Conservation (phyloP, 2,113 vertebrate genomes). For the Bungarus multicinctus region DNA sequence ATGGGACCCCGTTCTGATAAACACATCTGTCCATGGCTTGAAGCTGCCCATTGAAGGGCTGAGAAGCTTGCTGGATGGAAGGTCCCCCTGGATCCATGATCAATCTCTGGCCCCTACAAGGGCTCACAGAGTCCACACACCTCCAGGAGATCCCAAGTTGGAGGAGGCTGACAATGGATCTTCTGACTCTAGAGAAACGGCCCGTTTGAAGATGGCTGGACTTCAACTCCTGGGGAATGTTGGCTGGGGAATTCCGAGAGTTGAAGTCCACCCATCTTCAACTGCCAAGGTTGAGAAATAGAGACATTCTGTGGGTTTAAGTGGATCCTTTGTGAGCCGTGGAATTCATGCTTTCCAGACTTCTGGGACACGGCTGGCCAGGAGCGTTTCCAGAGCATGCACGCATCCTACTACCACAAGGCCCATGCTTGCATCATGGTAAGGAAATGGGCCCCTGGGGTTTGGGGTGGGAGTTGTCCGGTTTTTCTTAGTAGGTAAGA, state of each 20-base stretch:
- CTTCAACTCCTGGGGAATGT: background rate
- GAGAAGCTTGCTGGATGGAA: background rate
- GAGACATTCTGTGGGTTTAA: background rate
- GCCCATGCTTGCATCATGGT: conserved; percentile 98
- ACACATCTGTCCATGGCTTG: background rate
- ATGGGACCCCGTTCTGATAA: too few species aligned
- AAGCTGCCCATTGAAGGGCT: background rate
- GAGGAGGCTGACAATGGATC: too few species aligned
- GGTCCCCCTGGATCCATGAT: background rate
- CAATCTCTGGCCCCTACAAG: background rate
- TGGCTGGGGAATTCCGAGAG: background rate
- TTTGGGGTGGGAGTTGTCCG: accelerated
- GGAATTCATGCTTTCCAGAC: conserved; percentile 70
- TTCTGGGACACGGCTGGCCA: conserved; percentile 98
- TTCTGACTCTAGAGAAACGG: background rate
- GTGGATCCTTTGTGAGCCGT: background rate
- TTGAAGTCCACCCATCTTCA: background rate
- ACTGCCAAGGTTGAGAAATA: background rate
- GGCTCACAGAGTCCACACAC: background rate
- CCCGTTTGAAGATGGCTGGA: background rate
- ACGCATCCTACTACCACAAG: conserved; percentile 95
- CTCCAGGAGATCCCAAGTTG: background rate
- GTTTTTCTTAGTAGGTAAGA: background rate
- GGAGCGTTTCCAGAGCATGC: conserved; percentile 95
- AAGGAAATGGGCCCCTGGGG: conserved; percentile 27